Conservation (phyloP, 2,888 invertebrate species). For the Heliconius aoede region DNA sequence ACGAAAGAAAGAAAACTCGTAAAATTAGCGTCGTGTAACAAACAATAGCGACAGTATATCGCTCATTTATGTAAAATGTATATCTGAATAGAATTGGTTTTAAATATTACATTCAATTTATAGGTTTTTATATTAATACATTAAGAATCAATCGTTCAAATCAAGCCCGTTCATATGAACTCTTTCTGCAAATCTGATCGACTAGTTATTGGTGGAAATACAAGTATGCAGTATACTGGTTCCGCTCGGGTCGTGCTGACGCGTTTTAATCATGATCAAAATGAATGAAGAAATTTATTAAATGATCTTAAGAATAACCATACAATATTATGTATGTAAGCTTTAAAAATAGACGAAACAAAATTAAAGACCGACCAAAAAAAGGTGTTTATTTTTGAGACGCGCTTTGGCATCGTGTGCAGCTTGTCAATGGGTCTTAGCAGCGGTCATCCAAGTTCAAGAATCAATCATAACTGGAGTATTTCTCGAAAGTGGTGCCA, state of each 20-base stretch:
- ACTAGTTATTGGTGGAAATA: too few species aligned
- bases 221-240: too few species aligned
- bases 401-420: conserved; percentile 14
- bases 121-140: too few species aligned
- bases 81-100: neutral
- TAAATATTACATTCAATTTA: neutral
- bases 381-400: neutral
- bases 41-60: neutral
- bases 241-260: too few species aligned
- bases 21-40: neutral
- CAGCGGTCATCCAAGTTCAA: conserved; percentile 40
- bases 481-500: conserved; percentile 29
- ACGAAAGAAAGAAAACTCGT: neutral
- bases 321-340: neutral
- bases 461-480: conserved; percentile 36
- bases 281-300: neutral
- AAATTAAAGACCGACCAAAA: neutral
- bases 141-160: too few species aligned
- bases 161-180: too few species aligned
- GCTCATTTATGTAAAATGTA: too few species aligned
- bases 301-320: neutral
- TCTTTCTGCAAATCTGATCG: too few species aligned
- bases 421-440: conserved; percentile 13
- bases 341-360: neutral
- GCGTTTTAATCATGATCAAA: neutral